Conservation (phyloP, 1,140 invertebrate genomes). For the Drosophila mayri region DNA sequence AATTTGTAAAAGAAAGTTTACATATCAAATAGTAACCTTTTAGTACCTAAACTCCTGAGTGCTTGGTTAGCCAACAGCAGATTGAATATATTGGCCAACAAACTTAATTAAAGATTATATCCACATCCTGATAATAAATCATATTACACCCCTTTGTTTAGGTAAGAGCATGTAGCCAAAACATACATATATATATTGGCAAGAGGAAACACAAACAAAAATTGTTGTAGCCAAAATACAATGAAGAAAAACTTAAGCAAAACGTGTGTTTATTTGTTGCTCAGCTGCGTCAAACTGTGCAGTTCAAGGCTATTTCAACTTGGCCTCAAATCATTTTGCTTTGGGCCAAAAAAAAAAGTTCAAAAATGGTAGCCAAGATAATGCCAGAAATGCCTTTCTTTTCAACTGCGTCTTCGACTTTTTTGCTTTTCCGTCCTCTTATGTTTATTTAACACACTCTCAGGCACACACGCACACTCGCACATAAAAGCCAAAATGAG, state of each 20-base stretch:
- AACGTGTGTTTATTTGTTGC: constrained; percentile 52
- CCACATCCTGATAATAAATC: constrained; percentile 23
- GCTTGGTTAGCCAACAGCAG: neutral
- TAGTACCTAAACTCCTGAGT: neutral
- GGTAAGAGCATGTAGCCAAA: constrained; percentile 10
- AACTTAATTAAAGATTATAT: constrained; percentile 36
- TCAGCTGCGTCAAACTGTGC: constrained; percentile 77
- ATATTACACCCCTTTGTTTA: constrained; percentile 11
- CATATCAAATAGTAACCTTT: neutral
- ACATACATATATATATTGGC: constrained; percentile 9
- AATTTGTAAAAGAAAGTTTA: neutral
- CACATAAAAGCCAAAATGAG: constrained; percentile 38
- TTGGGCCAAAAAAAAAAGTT: constrained; percentile 47
- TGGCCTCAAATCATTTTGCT: constrained; percentile 35
- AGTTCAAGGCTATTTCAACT: constrained; percentile 65
- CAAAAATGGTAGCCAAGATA: constrained; percentile 48
- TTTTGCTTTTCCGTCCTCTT: constrained; percentile 23
- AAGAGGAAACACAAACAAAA: neutral
- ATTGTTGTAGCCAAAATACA: neutral
- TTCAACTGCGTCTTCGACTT: constrained; percentile 22
- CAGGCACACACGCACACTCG: neutral
- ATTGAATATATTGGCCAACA: constrained; percentile 4
- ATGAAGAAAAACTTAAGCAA: constrained; percentile 17
- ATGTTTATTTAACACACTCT: constrained; percentile 55
- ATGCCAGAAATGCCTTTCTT: constrained; percentile 51